Evolutionary conservation across 2,113 vertebrate genomes (phyloP).

Genomic region (Crotalus horridus): DNA sequence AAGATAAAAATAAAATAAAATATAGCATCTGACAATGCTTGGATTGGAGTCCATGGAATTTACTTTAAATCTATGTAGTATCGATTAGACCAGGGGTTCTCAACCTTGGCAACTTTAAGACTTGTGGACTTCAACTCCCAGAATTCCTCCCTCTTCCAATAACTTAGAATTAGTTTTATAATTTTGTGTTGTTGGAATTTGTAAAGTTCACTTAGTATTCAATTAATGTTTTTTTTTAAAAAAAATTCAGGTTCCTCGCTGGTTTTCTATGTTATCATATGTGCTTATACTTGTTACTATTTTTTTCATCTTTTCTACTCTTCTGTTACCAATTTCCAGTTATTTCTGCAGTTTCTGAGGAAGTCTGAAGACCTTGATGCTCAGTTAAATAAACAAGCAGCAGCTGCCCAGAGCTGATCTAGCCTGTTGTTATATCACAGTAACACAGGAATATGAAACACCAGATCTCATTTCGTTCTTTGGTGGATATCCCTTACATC

Average conservation of each 20-base stretch:
- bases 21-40: background rate
- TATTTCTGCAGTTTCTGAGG: background rate
- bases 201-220: background rate
- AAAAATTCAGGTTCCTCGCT: background rate
- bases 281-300: background rate
- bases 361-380: background rate
- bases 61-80: background rate
- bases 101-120: too few species aligned
- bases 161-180: background rate
- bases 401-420: background rate
- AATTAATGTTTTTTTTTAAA: constrained; percentile 9
- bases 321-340: background rate
- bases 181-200: background rate
- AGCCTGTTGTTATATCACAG: background rate
- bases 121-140: too few species aligned
- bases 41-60: background rate
- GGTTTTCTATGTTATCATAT: background rate
- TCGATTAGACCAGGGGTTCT: background rate
- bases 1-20: background rate
- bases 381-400: background rate
- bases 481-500: background rate
- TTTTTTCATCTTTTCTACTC: constrained; percentile 12
- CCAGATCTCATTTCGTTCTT: background rate
- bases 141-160: background rate
- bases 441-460: background rate